Evolutionary conservation across 2,113 vertebrate species (phyloP), one percentile per base, ranked within the genome.

Genomic region (Ifrita kowaldi): DNA sequence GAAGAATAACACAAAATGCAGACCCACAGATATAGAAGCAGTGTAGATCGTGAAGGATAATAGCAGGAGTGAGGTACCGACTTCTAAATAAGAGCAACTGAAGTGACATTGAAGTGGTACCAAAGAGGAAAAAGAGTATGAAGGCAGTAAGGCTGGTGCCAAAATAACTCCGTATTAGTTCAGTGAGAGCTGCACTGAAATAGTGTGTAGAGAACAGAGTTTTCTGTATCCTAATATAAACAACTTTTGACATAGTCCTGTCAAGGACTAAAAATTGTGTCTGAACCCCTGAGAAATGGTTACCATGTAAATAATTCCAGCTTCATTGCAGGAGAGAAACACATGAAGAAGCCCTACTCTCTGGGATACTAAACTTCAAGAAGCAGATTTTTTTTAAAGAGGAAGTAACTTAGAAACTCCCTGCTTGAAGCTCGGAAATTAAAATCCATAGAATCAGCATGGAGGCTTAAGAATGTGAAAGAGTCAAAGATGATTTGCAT

Each of bases 381-480:
- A 88, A 95, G 50, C 7, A 2, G 10, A 59, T 57, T 84, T 97
- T 95, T 97, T 90, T 47, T 2, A 53, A 93, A 96, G 84, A 96
- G 96, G 95, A 97, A 97, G 91, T 94, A 94, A 91, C 82, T 95
- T 83, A 96, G 96, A 95, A 97, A 96, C 80, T 97, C 95, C 86
- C 95, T 96, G 97, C 95, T 89, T 97, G 97, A 96, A 96, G 94
- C 80, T 96, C 89, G 93, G 95, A 97, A 97, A 97, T 96, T 95
- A 95, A 96, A 97, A 95, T 95, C 94, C 85, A 63, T 53, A 70
- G 96, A 95, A 93, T 87, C 97, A 97, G 97, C 97, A 96, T 92
- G 97, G 37, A 94, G 67, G 97, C 94, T 92, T 91, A 94, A 91
- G 83, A 94, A 91, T 87, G 84, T 82, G 74, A 90, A 81, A 76